phyloP scores from a whole-genome alignment of 1,140 invertebrate species.

The Tetragnatha versicolor region DNA sequence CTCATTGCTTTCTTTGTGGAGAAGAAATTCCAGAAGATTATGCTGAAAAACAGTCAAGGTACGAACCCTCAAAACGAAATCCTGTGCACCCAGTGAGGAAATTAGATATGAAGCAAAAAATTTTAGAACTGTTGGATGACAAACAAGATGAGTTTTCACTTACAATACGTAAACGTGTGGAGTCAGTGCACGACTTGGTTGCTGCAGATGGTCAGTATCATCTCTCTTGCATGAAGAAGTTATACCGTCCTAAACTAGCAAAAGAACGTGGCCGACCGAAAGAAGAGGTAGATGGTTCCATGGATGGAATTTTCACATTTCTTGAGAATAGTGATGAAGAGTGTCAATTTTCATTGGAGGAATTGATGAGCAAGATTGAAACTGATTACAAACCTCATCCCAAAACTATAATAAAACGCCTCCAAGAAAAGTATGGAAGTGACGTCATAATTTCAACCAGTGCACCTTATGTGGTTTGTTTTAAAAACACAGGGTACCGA shows the following conservation, averaged over 20 bases:
- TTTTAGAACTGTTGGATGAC: neutral
- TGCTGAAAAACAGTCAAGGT: neutral
- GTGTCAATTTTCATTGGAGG: neutral
- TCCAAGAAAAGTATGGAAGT: constrained; percentile 19
- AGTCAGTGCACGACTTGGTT: neutral
- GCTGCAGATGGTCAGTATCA: neutral
- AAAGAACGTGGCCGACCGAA: neutral
- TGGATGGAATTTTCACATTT: neutral
- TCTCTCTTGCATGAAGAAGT: neutral
- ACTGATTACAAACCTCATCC: constrained; percentile 20
- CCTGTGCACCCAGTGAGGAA: neutral
- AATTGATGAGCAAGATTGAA: constrained; percentile 3
- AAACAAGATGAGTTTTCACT: no score
- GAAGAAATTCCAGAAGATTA: neutral
- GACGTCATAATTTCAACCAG: neutral
- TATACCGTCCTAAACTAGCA: neutral
- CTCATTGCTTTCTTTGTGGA: neutral
- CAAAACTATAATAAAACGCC: constrained; percentile 27
- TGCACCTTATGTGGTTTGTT: neutral
- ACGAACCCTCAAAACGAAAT: neutral
- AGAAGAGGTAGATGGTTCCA: neutral
- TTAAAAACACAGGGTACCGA: neutral
- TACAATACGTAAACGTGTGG: neutral
- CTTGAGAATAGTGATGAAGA: neutral
- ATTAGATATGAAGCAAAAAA: neutral